A percentile compares a stretch with the other conserved stretches of the same genome.
Conservation (phyloP, 2,888 invertebrate genomes). For the Caenorhabditis sp. region DNA sequence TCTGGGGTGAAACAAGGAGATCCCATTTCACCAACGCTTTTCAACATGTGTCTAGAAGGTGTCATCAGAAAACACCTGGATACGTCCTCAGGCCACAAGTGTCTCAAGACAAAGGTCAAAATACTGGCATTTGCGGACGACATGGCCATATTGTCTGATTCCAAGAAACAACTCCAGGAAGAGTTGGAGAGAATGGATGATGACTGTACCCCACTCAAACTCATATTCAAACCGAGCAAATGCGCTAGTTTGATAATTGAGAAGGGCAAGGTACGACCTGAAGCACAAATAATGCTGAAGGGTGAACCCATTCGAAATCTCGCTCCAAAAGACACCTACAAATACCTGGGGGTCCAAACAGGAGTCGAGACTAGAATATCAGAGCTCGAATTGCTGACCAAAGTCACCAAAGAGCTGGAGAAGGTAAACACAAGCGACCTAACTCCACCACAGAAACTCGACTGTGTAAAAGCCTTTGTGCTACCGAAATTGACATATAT, state of each 20-base stretch:
- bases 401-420: constrained; percentile 1
- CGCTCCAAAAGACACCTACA: background rate
- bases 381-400: background rate
- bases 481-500: constrained; percentile 18
- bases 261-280: background rate
- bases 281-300: background rate
- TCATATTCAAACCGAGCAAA: constrained; percentile 35
- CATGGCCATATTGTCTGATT: constrained; percentile 3
- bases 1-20: constrained; percentile 78
- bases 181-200: background rate
- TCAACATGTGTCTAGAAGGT: constrained; percentile 77
- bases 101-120: background rate
- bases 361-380: background rate
- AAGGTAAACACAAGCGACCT: background rate
- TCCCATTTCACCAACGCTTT: constrained; percentile 77
- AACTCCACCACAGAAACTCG: constrained; percentile 45
- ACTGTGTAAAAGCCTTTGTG: constrained; percentile 37
- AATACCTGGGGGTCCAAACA: constrained; percentile 26
- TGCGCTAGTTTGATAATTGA: constrained; percentile 24
- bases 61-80: constrained; percentile 36
- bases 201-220: background rate
- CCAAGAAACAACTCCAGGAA: background rate
- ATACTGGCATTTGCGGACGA: constrained; percentile 36
- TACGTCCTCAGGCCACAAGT: background rate
- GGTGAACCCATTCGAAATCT: background rate